Conservation (phyloP, 2,113 vertebrate genomes). For the Dromiciops gliroides region DNA sequence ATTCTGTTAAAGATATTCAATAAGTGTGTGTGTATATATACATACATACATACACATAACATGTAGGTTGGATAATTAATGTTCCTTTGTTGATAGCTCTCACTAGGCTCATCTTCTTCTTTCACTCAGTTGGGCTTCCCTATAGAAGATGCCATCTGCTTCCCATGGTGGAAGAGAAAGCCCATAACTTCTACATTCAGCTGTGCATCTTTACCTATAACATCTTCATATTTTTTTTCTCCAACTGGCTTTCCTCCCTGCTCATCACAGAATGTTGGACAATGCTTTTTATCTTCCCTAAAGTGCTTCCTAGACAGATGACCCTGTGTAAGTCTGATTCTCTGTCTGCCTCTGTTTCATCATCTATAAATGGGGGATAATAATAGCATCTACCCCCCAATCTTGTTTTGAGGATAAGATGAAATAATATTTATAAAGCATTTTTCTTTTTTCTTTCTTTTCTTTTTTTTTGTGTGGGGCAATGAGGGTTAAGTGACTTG, state of each 20-base stretch:
- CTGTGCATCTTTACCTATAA: neutral
- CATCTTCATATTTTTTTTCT: neutral
- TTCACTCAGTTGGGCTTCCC: neutral
- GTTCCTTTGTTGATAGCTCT: neutral
- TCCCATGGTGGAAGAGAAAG: neutral
- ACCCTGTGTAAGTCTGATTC: neutral
- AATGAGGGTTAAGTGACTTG: no score
- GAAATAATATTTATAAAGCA: neutral
- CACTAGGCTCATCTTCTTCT: neutral
- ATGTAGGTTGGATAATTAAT: neutral
- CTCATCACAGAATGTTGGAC: neutral
- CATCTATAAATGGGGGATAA: neutral
- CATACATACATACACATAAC: no score
- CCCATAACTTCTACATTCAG: neutral
- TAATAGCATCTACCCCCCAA: neutral
- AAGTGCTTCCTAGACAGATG: neutral
- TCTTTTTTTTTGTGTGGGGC: no score
- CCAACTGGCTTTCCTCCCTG: neutral
- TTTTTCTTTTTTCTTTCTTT: no score
- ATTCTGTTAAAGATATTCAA: neutral
- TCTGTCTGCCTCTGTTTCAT: neutral
- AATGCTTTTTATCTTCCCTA: neutral
- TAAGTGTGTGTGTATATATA: no score
- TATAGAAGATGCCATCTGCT: neutral
- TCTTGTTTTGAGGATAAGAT: neutral